A percentile compares a stretch with the other conserved stretches of the same genome.
Conservation (phyloP, 2,888 invertebrate genomes). For the Phrixothrix hirtus region DNA sequence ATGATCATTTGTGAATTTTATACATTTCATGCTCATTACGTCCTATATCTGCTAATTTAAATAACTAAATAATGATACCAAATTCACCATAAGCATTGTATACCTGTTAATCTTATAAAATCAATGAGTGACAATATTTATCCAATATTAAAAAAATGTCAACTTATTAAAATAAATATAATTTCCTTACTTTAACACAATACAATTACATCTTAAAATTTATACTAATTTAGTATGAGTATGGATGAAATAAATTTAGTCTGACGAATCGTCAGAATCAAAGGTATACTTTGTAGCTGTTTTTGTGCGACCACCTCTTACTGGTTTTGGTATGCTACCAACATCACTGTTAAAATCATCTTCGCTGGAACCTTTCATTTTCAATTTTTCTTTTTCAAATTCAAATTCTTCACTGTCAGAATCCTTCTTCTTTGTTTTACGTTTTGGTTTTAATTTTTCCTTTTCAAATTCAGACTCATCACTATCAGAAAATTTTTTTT, state of each 20-base stretch:
- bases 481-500: not conserved
- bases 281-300: not conserved
- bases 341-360: not conserved
- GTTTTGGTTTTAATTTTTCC: not conserved
- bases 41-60: too few species aligned
- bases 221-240: too few species aligned
- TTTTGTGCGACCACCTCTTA: not conserved
- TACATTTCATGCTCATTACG: too few species aligned
- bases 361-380: too few species aligned
- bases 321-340: not conserved
- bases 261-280: not conserved
- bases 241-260: too few species aligned
- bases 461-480: not conserved
- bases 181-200: too few species aligned
- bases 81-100: too few species aligned
- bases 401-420: not conserved
- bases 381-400: not conserved
- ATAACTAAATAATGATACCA: too few species aligned
- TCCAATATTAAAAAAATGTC: not conserved
- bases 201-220: too few species aligned
- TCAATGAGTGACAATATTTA: not conserved
- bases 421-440: not conserved
- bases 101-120: too few species aligned
- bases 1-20: too few species aligned
- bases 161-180: not conserved